Conservation (phyloP, 2,888 invertebrate genomes). For the Caenorhabditis wallacei region DNA sequence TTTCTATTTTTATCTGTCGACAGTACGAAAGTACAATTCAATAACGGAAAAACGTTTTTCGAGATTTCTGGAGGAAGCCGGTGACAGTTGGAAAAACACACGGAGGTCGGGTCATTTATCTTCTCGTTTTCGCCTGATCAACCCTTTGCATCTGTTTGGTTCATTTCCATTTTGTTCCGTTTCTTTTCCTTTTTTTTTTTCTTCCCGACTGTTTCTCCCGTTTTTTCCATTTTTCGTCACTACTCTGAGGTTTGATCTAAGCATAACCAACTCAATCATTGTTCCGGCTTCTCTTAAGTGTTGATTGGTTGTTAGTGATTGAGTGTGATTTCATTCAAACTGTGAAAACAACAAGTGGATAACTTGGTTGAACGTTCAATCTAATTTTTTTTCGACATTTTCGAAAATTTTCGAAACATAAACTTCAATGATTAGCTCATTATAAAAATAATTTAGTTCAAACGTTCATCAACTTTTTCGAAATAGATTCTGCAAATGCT, state of each 20-base stretch:
- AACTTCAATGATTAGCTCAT: no score
- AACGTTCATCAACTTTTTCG: no score
- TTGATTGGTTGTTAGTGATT: neutral
- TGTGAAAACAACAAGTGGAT: neutral
- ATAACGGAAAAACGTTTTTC: neutral
- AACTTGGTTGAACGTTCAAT: neutral
- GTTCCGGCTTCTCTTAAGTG: neutral
- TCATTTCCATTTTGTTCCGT: neutral
- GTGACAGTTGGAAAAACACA: slow-evolving; percentile 7
- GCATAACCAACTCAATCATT: neutral
- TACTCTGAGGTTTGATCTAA: neutral
- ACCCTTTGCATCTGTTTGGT: slow-evolving; percentile 1
- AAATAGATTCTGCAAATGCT: no score
- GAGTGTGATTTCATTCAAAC: neutral
- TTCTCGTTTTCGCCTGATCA: neutral
- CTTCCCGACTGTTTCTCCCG: neutral
- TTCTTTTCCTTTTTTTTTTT: neutral
- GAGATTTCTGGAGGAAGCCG: slow-evolving; percentile 16
- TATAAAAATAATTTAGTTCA: no score
- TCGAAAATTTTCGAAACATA: no score
- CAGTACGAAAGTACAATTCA: neutral
- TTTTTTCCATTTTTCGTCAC: neutral
- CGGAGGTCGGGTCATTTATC: slow-evolving; percentile 14
- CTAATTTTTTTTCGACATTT: no score
- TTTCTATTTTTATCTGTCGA: slow-evolving; percentile 35